These are phyloP conservation scores for Coelopa pilipes DNA, from an alignment of 2,888 invertebrate genomes.

Conservation along the genomic window DNA sequence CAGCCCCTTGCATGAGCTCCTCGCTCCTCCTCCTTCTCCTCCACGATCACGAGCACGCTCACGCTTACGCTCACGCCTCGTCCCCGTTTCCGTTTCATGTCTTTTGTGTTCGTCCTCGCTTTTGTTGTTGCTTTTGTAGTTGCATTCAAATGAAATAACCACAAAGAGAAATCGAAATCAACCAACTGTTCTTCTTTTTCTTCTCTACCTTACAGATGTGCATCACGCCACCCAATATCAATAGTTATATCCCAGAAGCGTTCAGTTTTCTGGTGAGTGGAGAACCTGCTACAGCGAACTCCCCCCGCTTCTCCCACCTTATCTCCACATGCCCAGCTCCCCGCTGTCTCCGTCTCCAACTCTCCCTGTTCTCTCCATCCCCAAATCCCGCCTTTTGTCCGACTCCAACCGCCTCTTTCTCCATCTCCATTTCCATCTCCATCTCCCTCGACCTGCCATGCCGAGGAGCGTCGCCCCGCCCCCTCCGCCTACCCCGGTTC, in stretches of 20 bases:
- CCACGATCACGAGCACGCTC: constrained; percentile 13
- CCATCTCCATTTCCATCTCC: too few relatives aligned
- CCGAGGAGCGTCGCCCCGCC: too few relatives aligned
- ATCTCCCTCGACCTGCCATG: too few relatives aligned
- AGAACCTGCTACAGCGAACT: too few relatives aligned
- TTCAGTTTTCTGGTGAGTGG: constrained; percentile 63
- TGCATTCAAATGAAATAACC: constrained; percentile 38
- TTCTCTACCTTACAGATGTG: constrained; percentile 60
- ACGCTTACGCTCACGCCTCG: constrained; percentile 7
- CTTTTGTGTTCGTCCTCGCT: neutral
- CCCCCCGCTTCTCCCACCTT: too few relatives aligned
- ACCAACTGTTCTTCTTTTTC: constrained; percentile 41
- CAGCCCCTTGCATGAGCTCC: neutral
- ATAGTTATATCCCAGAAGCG: constrained; percentile 63
- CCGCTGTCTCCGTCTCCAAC: too few relatives aligned
- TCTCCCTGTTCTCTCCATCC: too few relatives aligned
- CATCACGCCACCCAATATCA: constrained; percentile 62
- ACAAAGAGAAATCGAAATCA: constrained; percentile 29
- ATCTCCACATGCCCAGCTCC: too few relatives aligned
- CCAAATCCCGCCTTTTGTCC: too few relatives aligned
- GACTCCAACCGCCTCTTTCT: too few relatives aligned
- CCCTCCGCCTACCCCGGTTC: neutral
- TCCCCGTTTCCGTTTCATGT: neutral
- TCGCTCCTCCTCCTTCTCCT: too few relatives aligned
- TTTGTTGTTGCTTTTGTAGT: neutral